Evolutionary conservation across 30 jellyfish, hydroid and myxozoan genomes (phyloP).

Genomic region (Hydra vulgaris): DNA sequence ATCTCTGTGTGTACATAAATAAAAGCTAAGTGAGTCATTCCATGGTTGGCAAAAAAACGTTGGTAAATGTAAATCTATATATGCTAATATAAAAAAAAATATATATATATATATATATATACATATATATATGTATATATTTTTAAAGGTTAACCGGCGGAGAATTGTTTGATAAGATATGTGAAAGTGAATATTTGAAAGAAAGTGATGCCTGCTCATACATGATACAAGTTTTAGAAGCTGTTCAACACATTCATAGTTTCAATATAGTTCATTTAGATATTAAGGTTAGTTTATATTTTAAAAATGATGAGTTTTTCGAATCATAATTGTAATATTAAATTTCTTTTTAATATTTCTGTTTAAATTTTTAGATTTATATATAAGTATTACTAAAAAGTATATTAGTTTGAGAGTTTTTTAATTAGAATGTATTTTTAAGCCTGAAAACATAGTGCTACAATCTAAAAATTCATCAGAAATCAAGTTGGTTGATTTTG

Average conservation of each 20-base stretch:
- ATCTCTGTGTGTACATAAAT: too few species aligned
- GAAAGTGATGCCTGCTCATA: slow-evolving; percentile 83
- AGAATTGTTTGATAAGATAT: slow-evolving; percentile 80
- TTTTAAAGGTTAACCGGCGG: slow-evolving; percentile 73
- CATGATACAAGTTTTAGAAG: slow-evolving; percentile 76
- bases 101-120: too few species aligned
- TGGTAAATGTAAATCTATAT: too few species aligned
- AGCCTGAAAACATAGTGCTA: slow-evolving; percentile 96
- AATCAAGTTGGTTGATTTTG: slow-evolving; percentile 83
- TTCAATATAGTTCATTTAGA: slow-evolving; percentile 73
- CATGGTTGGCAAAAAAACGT: too few species aligned
- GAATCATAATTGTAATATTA: background rate
- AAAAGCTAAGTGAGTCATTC: too few species aligned
- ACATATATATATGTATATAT: background rate
- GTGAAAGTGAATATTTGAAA: slow-evolving; percentile 61
- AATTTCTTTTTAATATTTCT: too few species aligned
- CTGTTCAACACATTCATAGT: slow-evolving; percentile 63
- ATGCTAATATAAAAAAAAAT: too few species aligned
- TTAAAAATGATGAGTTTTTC: background rate
- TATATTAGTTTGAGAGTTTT: background rate
- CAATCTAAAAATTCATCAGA: slow-evolving; percentile 47
- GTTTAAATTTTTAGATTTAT: too few species aligned
- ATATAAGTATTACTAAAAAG: too few species aligned
- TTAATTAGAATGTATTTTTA: background rate
- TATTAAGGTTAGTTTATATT: slow-evolving; percentile 62